Evolutionary conservation across 1,140 invertebrate species (phyloP).

Genomic region (Latrodectus geometricus): DNA sequence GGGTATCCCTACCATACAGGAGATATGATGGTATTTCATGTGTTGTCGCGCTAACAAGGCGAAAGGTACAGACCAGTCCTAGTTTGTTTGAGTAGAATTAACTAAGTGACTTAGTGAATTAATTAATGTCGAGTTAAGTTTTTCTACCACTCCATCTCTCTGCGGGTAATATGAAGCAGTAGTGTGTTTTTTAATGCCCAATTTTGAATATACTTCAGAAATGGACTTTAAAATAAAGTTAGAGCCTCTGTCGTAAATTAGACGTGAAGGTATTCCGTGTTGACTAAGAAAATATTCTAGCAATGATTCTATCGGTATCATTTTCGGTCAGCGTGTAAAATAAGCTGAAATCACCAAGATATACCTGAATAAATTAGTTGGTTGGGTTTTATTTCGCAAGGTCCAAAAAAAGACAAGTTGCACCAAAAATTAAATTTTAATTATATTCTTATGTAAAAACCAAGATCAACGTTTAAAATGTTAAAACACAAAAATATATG

Average conservation of each 20-base stretch:
- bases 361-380: conserved; percentile 55
- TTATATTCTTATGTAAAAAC: too few relatives aligned
- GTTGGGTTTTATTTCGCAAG: too few relatives aligned
- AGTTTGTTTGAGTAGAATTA: conserved; percentile 2
- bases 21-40: neutral
- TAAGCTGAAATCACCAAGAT: conserved; percentile 65
- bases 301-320: conserved; percentile 64
- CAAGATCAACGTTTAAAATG: too few relatives aligned
- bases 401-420: too few relatives aligned
- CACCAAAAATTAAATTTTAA: too few relatives aligned
- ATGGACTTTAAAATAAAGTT: conserved; percentile 54
- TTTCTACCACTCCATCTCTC: conserved; percentile 42
- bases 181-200: conserved; percentile 40
- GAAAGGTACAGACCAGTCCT: neutral
- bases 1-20: neutral
- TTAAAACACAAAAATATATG: too few relatives aligned
- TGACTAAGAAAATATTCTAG: conserved; percentile 63
- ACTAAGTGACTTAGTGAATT: conserved; percentile 5
- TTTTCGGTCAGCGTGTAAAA: conserved; percentile 65
- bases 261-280: conserved; percentile 62
- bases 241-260: conserved; percentile 64
- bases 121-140: neutral
- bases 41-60: conserved; percentile 5
- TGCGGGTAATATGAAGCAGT: conserved; percentile 55
- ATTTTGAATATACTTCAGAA: neutral